Evolutionary conservation across 2,797 vertebrate species (phyloP).

Genomic region (Sebastes melanostomus): DNA sequence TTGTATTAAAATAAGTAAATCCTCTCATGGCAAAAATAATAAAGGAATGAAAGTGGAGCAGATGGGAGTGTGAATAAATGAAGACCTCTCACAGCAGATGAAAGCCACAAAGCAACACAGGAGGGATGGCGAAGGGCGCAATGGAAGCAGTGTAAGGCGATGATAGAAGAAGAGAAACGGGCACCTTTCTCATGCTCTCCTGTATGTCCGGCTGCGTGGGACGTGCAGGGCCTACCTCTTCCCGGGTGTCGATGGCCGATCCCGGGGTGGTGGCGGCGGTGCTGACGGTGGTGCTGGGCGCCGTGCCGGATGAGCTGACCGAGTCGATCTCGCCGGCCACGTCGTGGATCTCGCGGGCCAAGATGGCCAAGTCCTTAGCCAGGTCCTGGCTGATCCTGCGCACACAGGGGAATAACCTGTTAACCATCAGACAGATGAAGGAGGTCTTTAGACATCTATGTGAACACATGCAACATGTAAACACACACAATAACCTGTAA

Average conservation of each 20-base stretch:
- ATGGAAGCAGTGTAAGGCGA: conserved; percentile 25
- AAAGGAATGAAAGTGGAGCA: conserved; percentile 14
- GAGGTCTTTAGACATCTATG: conserved; percentile 60
- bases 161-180: conserved; percentile 78
- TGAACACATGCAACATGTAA: conserved; percentile 53
- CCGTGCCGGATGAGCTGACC: conserved; percentile 97
- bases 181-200: conserved; percentile 83
- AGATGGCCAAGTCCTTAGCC: conserved; percentile 93
- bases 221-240: conserved; percentile 95
- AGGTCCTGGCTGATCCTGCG: conserved; percentile 99
- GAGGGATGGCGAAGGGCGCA: conserved; percentile 11
- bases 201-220: conserved; percentile 87
- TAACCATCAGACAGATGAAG: conserved; percentile 80
- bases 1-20: background rate
- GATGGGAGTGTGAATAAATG: background rate
- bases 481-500: background rate
- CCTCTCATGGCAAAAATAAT: conserved; percentile 6
- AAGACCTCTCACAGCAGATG: conserved; percentile 28
- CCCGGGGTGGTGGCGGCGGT: conserved; percentile 98
- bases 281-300: conserved; percentile 98
- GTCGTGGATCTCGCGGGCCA: conserved; percentile 99
- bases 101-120: conserved; percentile 26
- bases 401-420: conserved; percentile 90
- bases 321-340: conserved; percentile 99
- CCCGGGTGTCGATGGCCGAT: conserved; percentile 99